Evolutionary conservation across 2,888 invertebrate species (phyloP), one percentile per base, ranked within the genome.

Genomic region (Netelia melanura): DNA sequence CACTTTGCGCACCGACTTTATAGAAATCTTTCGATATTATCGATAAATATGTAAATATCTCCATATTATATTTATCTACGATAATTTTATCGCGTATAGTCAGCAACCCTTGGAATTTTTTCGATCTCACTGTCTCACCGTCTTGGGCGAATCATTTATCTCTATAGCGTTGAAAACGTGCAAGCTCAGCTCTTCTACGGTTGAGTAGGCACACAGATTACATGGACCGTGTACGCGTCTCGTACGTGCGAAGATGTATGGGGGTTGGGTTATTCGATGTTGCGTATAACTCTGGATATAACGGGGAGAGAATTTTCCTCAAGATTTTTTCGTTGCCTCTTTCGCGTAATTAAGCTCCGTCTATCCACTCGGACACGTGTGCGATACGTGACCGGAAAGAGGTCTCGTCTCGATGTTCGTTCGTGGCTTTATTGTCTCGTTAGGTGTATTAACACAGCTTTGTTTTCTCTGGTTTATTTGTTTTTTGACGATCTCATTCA

Each of bases 321-420:
- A 23, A 71, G 71, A 58, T 71, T 78, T 80, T 64, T 54, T 84
- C 81, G 44, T 64, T 74, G 67, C 74, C 78, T 5, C 58, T 10
- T 21, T 58, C 21, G 10, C 58, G 21, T 17, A 84, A 81, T 85
- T 85, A 85, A 79, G 81, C 64, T 54, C 30, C 23, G 38, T 65
- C 78, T 64, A 78, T 70, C 58, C 17, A 75, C 48, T 74, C 74
- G 54, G 48, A 75, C 70, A 78, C 74, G 81, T 72, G 65, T 80
- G 72, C 52, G 70, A 74, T 74, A 85, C 84, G 78, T 78, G 84
- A 77, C 81, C 77, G 84, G 81, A 81, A 81, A 81, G 30, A 17
- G 3, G 52, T 78, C 43, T 54, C 48, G 43, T 23, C 43, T 58
- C 58, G 56, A 70, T 75, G 68, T 52, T 65, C 58, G 64, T 54